Evolutionary conservation across 2,113 vertebrate genomes (phyloP).

Genomic region (Cryptotis parvus): DNA sequence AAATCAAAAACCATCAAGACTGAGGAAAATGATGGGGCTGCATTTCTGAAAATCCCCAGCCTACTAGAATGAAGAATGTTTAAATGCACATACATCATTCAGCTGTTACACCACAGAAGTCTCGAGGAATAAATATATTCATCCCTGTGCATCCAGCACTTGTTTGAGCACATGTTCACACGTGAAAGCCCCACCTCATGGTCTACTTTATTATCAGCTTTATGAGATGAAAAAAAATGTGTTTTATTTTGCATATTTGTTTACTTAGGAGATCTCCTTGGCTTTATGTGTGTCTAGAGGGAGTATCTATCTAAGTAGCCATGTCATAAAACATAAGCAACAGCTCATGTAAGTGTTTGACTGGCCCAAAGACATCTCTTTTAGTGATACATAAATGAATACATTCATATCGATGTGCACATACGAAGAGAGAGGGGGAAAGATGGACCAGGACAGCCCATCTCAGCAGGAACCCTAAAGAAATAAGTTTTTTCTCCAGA

Average conservation of each 20-base stretch:
- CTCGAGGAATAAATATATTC: not conserved
- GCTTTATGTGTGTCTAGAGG: not conserved
- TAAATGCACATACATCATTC: not conserved
- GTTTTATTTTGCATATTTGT: slow-evolving; percentile 22
- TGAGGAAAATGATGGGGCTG: not conserved
- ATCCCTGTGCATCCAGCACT: not conserved
- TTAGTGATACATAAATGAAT: not conserved
- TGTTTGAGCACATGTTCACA: slow-evolving; percentile 42
- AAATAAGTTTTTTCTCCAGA: too few relatives aligned
- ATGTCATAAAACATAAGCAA: not conserved
- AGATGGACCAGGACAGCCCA: not conserved
- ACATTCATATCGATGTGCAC: not conserved
- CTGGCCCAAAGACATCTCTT: not conserved
- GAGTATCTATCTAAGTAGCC: not conserved
- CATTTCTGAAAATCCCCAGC: slow-evolving; percentile 3
- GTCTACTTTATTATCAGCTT: not conserved
- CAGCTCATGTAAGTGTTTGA: not conserved
- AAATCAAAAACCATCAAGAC: not conserved
- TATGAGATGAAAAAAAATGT: not conserved
- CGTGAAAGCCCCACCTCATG: not conserved
- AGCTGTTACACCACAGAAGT: not conserved
- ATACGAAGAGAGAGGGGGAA: not conserved
- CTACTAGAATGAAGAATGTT: slow-evolving; percentile 25
- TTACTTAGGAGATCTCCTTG: not conserved
- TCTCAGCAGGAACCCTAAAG: not conserved